These are phyloP conservation scores for human (Homo sapiens) DNA, from an alignment of 2,113 vertebrate genomes.

Conservation along the genomic window GRCh38 chr9:79821501-79822000, in stretches of 20 bases:
- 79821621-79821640: background rate
- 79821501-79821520: constrained; percentile 16
- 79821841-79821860: constrained; percentile 39
- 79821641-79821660: background rate
- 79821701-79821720: constrained; percentile 5
- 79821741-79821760: constrained; percentile 55
- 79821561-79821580: background rate
- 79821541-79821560: constrained; percentile 28
- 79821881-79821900: background rate
- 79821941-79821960: background rate
- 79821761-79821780: constrained; percentile 5
- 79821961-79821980: background rate
- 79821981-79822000: background rate
- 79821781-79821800: constrained; percentile 64
- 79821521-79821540: background rate
- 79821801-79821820: background rate
- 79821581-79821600: background rate
- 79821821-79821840: constrained; percentile 29
- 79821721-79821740: background rate
- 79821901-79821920: background rate
- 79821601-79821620: background rate
- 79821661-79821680: background rate
- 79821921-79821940: background rate
- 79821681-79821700: background rate
- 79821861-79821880: background rate